A percentile compares a stretch with the other conserved stretches of the same genome.
phyloP scores from a whole-genome alignment of 92 coral and sea anemone genomes.

The Parazoanthus atlanticus region DNA sequence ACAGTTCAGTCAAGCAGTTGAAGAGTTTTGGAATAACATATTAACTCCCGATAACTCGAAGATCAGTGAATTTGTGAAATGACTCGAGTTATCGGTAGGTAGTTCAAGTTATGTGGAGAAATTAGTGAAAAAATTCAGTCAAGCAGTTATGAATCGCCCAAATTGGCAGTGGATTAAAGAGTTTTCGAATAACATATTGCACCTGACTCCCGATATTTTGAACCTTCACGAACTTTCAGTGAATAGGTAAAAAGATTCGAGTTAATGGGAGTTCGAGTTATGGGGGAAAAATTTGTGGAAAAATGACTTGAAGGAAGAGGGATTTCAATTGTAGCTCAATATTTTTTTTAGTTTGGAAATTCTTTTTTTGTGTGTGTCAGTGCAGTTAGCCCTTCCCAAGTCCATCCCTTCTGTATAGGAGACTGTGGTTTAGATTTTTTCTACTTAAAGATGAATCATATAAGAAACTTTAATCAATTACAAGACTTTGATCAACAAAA shows the following conservation, averaged over 20 bases:
- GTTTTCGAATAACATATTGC: background rate
- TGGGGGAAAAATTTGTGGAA: too few species aligned
- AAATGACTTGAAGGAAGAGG: too few species aligned
- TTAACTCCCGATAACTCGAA: too few species aligned
- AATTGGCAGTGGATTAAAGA: too few species aligned
- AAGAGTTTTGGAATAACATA: background rate
- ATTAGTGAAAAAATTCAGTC: too few species aligned
- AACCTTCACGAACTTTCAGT: background rate
- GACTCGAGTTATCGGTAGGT: background rate
- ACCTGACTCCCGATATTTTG: background rate
- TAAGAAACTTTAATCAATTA: background rate
- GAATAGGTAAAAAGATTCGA: too few species aligned
- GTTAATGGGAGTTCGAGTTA: too few species aligned
- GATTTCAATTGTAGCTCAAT: background rate
- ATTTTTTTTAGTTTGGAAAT: background rate
- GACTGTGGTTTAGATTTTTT: background rate
- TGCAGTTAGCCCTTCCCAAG: background rate
- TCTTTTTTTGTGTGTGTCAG: background rate
- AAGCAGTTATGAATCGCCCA: too few species aligned
- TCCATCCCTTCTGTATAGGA: slow-evolving; percentile 9
- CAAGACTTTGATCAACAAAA: background rate
- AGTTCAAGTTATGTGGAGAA: too few species aligned
- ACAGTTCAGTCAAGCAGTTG: background rate
- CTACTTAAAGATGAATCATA: slow-evolving; percentile 13
- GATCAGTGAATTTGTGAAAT: too few species aligned